These are phyloP conservation scores for Norana najaformis DNA, from an alignment of 2,888 invertebrate genomes.

Conservation along the genomic window DNA sequence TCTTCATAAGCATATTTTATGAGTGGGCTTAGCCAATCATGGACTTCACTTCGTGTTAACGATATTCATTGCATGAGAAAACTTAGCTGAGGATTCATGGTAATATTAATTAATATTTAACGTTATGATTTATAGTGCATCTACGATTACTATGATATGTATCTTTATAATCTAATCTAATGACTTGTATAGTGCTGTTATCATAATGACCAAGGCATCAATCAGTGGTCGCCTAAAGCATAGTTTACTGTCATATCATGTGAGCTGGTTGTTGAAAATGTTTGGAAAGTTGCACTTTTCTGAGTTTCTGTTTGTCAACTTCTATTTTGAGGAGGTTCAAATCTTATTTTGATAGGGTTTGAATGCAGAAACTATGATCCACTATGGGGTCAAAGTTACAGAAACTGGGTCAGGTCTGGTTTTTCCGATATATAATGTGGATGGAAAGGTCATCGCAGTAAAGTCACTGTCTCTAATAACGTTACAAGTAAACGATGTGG, in stretches of 20 bases:
- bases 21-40: too few relatives aligned
- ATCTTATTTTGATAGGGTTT: slow-evolving; percentile 35
- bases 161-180: too few relatives aligned
- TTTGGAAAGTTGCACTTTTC: background rate
- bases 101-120: too few relatives aligned
- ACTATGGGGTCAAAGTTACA: slow-evolving; percentile 47
- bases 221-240: too few relatives aligned
- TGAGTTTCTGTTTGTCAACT: background rate
- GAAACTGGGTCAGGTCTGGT: slow-evolving; percentile 43
- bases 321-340: slow-evolving; percentile 17
- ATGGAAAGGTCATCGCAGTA: slow-evolving; percentile 39
- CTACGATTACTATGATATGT: background rate
- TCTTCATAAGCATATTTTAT: too few relatives aligned
- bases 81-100: too few relatives aligned
- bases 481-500: slow-evolving; percentile 42
- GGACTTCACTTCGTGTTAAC: too few relatives aligned
- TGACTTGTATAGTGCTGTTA: too few relatives aligned
- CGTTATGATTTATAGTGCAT: too few relatives aligned
- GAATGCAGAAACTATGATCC: slow-evolving; percentile 38
- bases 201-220: too few relatives aligned
- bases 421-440: slow-evolving; percentile 40
- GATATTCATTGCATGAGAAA: too few relatives aligned
- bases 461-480: slow-evolving; percentile 42
- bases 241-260: background rate
- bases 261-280: slow-evolving; percentile 10